Base-by-base conservation (phyloP, 2,113 vertebrate genomes). In the Ammodramus savannarum region DNA sequence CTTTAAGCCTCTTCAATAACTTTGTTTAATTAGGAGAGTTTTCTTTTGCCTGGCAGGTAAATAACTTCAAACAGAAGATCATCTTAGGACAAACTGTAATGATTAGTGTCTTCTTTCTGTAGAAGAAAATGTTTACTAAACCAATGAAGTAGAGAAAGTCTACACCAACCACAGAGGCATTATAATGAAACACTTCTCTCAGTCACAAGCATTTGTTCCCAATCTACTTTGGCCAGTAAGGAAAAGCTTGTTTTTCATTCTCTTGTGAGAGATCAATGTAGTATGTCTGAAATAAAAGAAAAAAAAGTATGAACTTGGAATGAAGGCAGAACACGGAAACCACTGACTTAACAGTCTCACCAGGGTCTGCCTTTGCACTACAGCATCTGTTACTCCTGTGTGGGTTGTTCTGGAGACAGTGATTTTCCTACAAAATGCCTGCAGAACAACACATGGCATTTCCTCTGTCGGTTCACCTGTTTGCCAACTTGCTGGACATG, bases 371-470 rank as follows among this genome's bases (percentile, higher is more conserved):
- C 31, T 86, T 90, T 80, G 49, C 15, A 29, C 15, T 36, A 61
- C 17, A 84, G 22, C 27, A 36, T 67, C 44, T 71, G 38, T 48
- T 83, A 11, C 16, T 79, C 62, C 29, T 52, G 25, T 7, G 5
- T 36, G 13, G 23, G 32, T 16, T 51, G n/a, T 41, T 52, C 23
- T 38, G 34, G 26, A 86, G 14, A 58, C 34, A 32, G 4, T 10
- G 38, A 38, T 49, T 86, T 86, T 94, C 72, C 59, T 58, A 32
- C 54, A 85, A 71, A 86, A 71, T 27, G 3, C 32, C 16, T 58
- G 26, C 14, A 0, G 2, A 76, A 32, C 6, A 80, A 32, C 1
- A 4, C 71, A 66, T 62, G 41, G 6, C 0, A 0, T 43, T 90
- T 90, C 16, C 54, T 81, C 29, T 7, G 13, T 51, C 61, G 25